Conservation (phyloP, 2,113 vertebrate species). For the Spea bombifrons region DNA sequence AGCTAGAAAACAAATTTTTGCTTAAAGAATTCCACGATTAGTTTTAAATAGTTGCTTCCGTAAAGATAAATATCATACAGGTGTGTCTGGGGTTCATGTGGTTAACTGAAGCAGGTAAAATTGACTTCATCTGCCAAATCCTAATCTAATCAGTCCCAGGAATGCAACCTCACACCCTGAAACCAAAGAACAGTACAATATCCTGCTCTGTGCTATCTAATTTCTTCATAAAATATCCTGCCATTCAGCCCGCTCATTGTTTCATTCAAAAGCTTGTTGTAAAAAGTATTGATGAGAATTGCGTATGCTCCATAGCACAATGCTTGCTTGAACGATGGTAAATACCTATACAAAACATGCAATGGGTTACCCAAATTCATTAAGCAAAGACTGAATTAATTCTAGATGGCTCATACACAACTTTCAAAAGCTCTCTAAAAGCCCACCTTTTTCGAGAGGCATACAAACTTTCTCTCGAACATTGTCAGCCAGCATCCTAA, state of each 20-base stretch:
- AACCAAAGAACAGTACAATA: neutral
- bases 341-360: no score
- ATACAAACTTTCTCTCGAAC: no score
- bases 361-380: no score
- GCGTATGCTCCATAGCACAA: neutral
- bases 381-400: no score
- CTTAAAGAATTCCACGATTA: no score
- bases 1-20: no score
- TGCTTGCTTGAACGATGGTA: no score
- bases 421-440: no score
- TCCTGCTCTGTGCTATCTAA: neutral
- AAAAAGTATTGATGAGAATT: constrained; percentile 12
- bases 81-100: neutral
- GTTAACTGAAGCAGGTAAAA: neutral
- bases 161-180: neutral
- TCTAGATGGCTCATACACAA: no score
- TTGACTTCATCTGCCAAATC: neutral
- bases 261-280: constrained; percentile 4
- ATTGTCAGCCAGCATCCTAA: no score
- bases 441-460: no score
- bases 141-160: neutral
- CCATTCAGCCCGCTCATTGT: constrained; percentile 17
- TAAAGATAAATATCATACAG: neutral
- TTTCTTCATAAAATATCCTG: constrained; percentile 9
- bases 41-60: no score